Evolutionary conservation across 2,888 invertebrate species (phyloP).

Genomic region (Dryocosmus kuriphilus): DNA sequence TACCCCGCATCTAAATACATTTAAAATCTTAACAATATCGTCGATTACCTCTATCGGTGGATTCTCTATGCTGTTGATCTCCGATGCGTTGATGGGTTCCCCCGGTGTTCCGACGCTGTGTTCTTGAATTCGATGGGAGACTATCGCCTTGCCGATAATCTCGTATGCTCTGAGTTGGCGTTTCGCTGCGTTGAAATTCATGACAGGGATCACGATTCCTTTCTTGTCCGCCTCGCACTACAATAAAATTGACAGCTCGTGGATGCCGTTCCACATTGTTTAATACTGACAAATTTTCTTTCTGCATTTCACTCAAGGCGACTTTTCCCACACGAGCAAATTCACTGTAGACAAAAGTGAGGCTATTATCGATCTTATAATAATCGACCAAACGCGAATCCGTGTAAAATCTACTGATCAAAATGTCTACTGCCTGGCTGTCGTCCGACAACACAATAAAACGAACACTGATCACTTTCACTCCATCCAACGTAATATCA

Average conservation of each 20-base stretch:
- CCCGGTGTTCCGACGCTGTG: not conserved
- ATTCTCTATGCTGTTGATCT: conserved; percentile 3
- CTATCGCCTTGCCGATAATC: not conserved
- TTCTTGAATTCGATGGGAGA: not conserved
- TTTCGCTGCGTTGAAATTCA: not conserved
- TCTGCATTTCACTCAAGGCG: not conserved
- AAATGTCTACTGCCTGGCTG: not conserved
- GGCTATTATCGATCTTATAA: not conserved
- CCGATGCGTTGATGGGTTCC: not conserved
- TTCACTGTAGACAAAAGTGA: not conserved
- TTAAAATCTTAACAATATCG: conserved; percentile 32
- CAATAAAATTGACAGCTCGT: not conserved
- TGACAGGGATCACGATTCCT: not conserved
- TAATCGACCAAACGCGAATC: not conserved
- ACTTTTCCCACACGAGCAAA: not conserved
- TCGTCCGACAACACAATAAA: not conserved
- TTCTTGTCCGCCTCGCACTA: not conserved
- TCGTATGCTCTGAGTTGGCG: not conserved
- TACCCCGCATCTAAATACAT: conserved; percentile 41
- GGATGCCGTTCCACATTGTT: not conserved
- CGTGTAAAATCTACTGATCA: not conserved
- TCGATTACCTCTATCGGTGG: conserved; percentile 36
- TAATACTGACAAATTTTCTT: not conserved
- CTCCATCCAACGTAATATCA: not conserved
- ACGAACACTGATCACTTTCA: not conserved